Evolutionary conservation across 1,140 invertebrate species (phyloP), one percentile per base, ranked within the genome.

Genomic region (Mya arenaria): DNA sequence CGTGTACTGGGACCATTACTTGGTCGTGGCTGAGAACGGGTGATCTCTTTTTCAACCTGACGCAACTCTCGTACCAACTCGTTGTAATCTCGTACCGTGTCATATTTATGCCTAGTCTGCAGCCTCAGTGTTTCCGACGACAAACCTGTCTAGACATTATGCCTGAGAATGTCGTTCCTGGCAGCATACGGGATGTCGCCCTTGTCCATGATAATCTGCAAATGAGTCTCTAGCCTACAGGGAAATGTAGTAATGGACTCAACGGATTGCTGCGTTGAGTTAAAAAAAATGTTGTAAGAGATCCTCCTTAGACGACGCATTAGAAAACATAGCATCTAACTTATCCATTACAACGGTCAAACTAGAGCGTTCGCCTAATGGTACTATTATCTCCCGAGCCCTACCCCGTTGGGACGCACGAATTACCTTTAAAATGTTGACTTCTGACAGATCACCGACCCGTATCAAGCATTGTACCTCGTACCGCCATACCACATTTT

Each of bases 51-150:
- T n/a, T n/a, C n/a, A n/a, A n/a, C n/a, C n/a, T n/a, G n/a, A n/a
- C n/a, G n/a, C n/a, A n/a, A n/a, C 19, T 65, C 62, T n/a, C 62
- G 62, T 10, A 62, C 13, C 41, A 65, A 36, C 36, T 23, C 6
- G 19, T 65, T 65, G 36, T 65, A 65, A n/a, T 65, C 62, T 19
- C 25, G 34, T 6, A 65, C 19, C 19, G 30, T 23, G 19, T 65
- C 62, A 65, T 65, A 65, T 65, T 65, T 65, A n/a, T 65, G 62
- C 32, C 62, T 34, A 36, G 62, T 65, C 36, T 65, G 30, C 8
- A 65, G 23, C 6, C 23, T 8, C 1, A 65, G 62, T n/a, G 30
- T 37, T 4, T 37, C 62, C 19, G 62, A 65, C 6, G 2, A 36
- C 23, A 65, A 23, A 39, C 62, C 62, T 4, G 62, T 34, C 36